Evolutionary conservation across 2,797 vertebrate genomes (phyloP), one percentile per base, ranked within the genome.

Genomic region (Sphenopsis melanotis): DNA sequence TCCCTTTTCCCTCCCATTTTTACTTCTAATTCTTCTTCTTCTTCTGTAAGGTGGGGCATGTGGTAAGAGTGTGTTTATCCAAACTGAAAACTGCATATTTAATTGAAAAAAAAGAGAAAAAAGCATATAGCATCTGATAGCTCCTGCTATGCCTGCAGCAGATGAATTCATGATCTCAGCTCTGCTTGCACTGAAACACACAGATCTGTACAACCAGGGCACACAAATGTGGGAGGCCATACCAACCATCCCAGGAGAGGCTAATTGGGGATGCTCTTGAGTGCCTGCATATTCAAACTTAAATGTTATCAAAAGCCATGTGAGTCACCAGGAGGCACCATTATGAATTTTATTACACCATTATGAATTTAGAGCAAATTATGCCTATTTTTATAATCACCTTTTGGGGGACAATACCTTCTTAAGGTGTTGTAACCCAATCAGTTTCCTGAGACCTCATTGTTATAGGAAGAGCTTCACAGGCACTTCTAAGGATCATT

Each of bases 171-270:
- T 53, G 32, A 30, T 81, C 34, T 90, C 23, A 34, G n/a, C 20
- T 78, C 30, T 2, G 0, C 23, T 78, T 1, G 6, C 46, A 61
- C 29, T 36, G 32, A 53, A 55, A 39, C 15, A 53, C 34, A 65
- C 6, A 39, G 27, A 39, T 39, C n/a, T 61, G 6, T 69, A 34
- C 23, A 46, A 39, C 5, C 9, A 76, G n/a, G 61, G 22, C 0
- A 0, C 21, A 21, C 23, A 30, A 0, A 30, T 23, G 12, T 10
- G 1, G n/a, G 7, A 59, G 9, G n/a, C 36, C 34, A 42, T 20
- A 18, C 3, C 36, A 47, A 2, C 23, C 27, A 29, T 18, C 23
- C 57, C 46, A 22, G 42, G 37, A 69, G 10, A 84, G 10, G 34
- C 3, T 68, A 49, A 15, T 1, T 60, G 6, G 23, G 42, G 55